Evolutionary conservation across 2,888 invertebrate species (phyloP), one percentile per base, ranked within the genome.

Genomic region (Gryllus longicercus): DNA sequence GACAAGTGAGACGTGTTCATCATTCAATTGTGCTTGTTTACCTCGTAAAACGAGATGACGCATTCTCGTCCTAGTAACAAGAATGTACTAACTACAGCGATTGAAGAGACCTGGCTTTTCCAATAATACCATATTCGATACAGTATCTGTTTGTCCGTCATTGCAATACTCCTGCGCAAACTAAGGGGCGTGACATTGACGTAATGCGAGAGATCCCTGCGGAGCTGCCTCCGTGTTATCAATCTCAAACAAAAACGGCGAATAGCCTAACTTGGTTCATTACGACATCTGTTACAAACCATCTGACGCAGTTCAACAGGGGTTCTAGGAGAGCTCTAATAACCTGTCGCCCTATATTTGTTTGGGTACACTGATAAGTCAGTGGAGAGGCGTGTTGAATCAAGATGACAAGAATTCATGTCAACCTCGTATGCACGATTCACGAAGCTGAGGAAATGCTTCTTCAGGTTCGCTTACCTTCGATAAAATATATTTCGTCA

Each of bases 281-380:
- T 63, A 63, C 63, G 63, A 63, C 63, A 63, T 63, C 63, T 63
- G 63, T n/a, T 63, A 18, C 63, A n/a, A 63, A 63, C 63, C 63
- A 63, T n/a, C 63, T 63, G 63, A 63, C 16, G 38, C 38, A 38
- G 63, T 63, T 63, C n/a, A 63, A 63, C 63, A n/a, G n/a, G 63
- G n/a, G 63, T 5, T n/a, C 4, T 18, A 14, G 63, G 63, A 63
- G n/a, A 63, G 14, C n/a, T n/a, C n/a, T 14, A 14, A 63, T 18
- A 18, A 63, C 14, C 63, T 63, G 63, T 63, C 63, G n/a, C 14
- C 63, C 63, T 63, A 14, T 63, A 63, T 63, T 14, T 63, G n/a
- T n/a, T n/a, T 63, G 16, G 63, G 14, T 63, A 3, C 14, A 63
- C 63, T 63, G 63, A 63, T 63, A 63, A 63, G 63, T 63, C 63